phyloP scores from a whole-genome alignment of 2,888 invertebrate species.

The Hoplodrina blanda region DNA sequence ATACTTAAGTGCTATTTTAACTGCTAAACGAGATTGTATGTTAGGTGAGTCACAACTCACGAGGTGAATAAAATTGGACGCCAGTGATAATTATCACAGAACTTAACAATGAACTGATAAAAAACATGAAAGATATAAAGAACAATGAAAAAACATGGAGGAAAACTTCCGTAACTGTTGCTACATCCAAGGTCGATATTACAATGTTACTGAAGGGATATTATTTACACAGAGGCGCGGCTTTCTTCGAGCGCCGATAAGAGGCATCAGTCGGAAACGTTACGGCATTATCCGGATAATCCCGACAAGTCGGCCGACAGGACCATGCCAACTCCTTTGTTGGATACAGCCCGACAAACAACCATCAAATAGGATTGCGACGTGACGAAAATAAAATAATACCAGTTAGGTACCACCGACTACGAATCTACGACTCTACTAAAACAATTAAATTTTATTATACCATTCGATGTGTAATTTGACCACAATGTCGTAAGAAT shows the following conservation, averaged over 20 bases:
- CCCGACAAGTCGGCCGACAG: constrained; percentile 77
- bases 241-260: constrained; percentile 71
- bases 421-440: constrained; percentile 31
- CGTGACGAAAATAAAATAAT: constrained; percentile 54
- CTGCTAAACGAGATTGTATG: constrained; percentile 8
- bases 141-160: constrained; percentile 38
- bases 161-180: constrained; percentile 28
- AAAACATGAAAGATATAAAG: constrained; percentile 24
- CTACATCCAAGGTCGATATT: constrained; percentile 45
- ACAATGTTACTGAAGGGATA: constrained; percentile 66
- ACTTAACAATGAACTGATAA: constrained; percentile 33
- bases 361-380: constrained; percentile 68
- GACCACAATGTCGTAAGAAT: constrained; percentile 54
- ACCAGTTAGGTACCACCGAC: constrained; percentile 24
- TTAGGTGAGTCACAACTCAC: neutral
- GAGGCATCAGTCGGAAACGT: constrained; percentile 75
- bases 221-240: constrained; percentile 70
- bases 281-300: constrained; percentile 83
- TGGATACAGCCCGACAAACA: constrained; percentile 70
- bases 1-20: constrained; percentile 22
- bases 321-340: constrained; percentile 72
- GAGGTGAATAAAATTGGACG: constrained; percentile 1
- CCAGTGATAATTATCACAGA: constrained; percentile 15
- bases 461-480: constrained; percentile 40
- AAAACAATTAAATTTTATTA: constrained; percentile 46